phyloP scores from a whole-genome alignment of 1,140 invertebrate species.

The Melitaea cinxia region DNA sequence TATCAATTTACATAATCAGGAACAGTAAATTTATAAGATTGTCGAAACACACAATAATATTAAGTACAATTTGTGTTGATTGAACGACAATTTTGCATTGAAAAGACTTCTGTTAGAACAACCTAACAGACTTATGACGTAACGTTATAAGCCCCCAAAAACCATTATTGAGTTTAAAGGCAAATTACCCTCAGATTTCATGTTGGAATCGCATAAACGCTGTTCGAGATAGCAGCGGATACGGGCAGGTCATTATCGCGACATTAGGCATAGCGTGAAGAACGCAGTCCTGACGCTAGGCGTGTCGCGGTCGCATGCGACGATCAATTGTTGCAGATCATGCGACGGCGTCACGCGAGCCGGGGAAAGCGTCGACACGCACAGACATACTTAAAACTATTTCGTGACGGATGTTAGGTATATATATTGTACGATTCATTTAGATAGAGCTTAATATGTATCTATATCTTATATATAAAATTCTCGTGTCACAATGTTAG shows the following conservation, averaged over 20 bases:
- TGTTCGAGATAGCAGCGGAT: conserved; percentile 21
- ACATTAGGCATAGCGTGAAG: conserved; percentile 25
- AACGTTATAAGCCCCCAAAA: not conserved
- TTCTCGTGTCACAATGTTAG: too few species aligned
- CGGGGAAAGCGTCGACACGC: conserved; percentile 30
- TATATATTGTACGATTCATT: too few species aligned
- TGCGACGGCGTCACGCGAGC: conserved; percentile 34
- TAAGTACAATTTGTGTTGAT: too few species aligned
- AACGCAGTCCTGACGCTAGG: conserved; percentile 1
- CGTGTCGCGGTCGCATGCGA: conserved; percentile 33
- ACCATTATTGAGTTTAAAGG: not conserved
- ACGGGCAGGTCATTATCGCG: conserved; percentile 28
- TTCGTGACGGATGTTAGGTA: not conserved
- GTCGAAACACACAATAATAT: too few species aligned
- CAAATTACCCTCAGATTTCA: conserved; percentile 21
- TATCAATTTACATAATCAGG: too few species aligned
- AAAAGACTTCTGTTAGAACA: too few species aligned
- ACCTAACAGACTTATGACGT: too few species aligned
- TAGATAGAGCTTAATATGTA: too few species aligned
- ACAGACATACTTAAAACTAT: conserved; percentile 11
- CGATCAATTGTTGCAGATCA: conserved; percentile 29
- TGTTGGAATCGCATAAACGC: conserved; percentile 18
- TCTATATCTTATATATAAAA: too few species aligned
- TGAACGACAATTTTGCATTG: too few species aligned
- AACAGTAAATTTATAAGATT: too few species aligned